Evolutionary conservation across 2,797 vertebrate genomes (phyloP), one percentile per base, ranked within the genome.

Genomic region (Gephyroberyx darwinii): DNA sequence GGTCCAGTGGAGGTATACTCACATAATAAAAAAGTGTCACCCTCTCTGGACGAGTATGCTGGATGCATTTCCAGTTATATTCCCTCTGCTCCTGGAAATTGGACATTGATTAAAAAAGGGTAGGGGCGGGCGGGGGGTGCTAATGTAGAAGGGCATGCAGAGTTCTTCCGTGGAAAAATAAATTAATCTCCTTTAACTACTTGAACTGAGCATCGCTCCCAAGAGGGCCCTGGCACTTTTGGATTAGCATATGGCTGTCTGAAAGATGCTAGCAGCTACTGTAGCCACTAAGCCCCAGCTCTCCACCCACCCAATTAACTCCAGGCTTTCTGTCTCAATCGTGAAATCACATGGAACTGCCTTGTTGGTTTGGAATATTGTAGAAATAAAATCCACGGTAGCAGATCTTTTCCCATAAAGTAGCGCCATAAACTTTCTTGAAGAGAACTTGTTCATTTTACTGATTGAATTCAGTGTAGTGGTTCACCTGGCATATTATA

Each of bases 111-210:
- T 87, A 90, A 91, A 74, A 79, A 71, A 67, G 71, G 63, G 50
- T 69, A 77, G 81, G 75, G 51, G 37, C 22, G 22, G 73, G 51
- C 33, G 58, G 72, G 78, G 75, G 70, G 4, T 8, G 71, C 83
- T 87, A 82, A 89, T 89, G 75, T 69, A 65, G 70, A 61, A 83
- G 76, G 66, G 64, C 73, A 71, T 59, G 59, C 65, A 61, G 74
- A 88, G 76, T 81, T 83, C 71, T 75, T 79, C 78, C 50, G 62
- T 52, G 75, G 78, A 79, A 86, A 88, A 79, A 66, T 33, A 55
- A 90, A 91, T 89, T 65, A 84, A 92, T 92, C 89, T 90, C 77
- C 78, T 89, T 84, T 84, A 89, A 84, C 74, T 74, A 76, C 81
- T 86, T 75, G 48, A 85, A 86, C 69, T 60, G 63, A 80, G 37